A percentile compares a stretch with the other conserved stretches of the same genome.
phyloP scores from a whole-genome alignment of 2,888 invertebrate genomes.

The Odontothrips loti region DNA sequence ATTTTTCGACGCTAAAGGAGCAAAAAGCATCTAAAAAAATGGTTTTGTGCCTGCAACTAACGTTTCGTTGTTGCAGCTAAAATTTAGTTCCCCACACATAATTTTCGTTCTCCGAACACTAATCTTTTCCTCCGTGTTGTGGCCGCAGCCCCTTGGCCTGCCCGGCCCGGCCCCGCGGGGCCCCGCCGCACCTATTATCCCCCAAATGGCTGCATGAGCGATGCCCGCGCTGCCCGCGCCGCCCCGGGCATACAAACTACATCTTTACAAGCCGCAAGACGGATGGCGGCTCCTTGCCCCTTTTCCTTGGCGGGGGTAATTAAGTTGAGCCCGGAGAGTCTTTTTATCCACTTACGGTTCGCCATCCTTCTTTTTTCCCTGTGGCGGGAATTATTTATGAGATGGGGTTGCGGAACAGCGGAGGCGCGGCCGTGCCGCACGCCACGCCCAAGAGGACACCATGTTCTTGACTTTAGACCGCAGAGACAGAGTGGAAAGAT shows the following conservation, averaged over 20 bases:
- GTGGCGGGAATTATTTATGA: neutral
- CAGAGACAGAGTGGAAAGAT: no score
- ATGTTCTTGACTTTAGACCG: no score
- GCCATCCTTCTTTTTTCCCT: neutral
- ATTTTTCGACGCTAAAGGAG: no score
- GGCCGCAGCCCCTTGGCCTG: neutral
- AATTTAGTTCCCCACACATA: no score
- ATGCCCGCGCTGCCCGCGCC: neutral
- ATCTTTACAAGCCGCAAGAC: neutral
- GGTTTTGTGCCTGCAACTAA: no score
- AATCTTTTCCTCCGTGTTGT: no score
- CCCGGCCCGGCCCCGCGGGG: neutral
- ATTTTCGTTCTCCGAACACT: no score
- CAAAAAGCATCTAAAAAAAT: no score
- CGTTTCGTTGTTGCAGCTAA: no score
- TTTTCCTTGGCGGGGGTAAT: neutral
- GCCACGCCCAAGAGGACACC: no score
- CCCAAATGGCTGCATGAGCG: neutral
- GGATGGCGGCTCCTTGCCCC: neutral
- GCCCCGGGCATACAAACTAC: neutral
- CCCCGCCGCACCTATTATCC: neutral
- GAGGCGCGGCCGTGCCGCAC: no score
- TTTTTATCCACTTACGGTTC: neutral
- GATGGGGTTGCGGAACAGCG: no score
- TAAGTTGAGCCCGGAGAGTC: neutral